Percentiles rank a stretch among this genome's conserved stretches.
Conservation (phyloP, 2,888 invertebrate species). For the Aphidoletes aphidimyza region DNA sequence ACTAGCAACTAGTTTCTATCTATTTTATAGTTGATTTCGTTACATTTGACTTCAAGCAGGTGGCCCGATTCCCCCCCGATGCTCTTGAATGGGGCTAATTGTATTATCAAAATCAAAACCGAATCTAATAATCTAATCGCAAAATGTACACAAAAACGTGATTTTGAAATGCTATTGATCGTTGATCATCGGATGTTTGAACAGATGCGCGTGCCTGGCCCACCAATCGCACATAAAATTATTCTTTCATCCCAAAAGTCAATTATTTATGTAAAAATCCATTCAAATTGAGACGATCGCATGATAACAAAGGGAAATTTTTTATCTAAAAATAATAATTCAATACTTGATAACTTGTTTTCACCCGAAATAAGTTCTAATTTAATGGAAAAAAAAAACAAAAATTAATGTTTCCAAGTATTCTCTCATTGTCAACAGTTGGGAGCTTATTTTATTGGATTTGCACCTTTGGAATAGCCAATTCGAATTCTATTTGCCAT, state of each 20-base stretch:
- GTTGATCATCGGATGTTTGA: too few relatives aligned
- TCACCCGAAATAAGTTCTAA: neutral
- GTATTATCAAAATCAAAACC: neutral
- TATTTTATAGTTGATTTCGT: neutral
- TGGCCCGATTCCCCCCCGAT: neutral
- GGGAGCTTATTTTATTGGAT: too few relatives aligned
- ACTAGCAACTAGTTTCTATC: neutral
- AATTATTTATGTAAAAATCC: constrained; percentile 4
- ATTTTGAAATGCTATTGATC: too few relatives aligned
- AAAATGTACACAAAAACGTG: too few relatives aligned
- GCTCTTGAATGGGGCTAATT: neutral
- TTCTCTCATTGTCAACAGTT: neutral
- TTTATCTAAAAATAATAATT: neutral
- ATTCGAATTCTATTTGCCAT: neutral
- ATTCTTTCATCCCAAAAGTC: neutral
- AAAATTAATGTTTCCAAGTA: too few relatives aligned
- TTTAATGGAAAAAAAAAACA: too few relatives aligned
- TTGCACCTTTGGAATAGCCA: too few relatives aligned
- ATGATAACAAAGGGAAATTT: neutral
- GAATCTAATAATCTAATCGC: too few relatives aligned
- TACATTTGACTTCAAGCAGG: constrained; percentile 30
- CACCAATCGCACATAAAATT: neutral
- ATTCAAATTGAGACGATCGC: neutral
- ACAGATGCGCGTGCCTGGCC: too few relatives aligned
- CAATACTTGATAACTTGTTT: neutral